Percentiles rank a stretch among this genome's conserved stretches.
Evolutionary conservation across 2,113 vertebrate species (phyloP).

Genomic region (Spheniscus mendiculus): DNA sequence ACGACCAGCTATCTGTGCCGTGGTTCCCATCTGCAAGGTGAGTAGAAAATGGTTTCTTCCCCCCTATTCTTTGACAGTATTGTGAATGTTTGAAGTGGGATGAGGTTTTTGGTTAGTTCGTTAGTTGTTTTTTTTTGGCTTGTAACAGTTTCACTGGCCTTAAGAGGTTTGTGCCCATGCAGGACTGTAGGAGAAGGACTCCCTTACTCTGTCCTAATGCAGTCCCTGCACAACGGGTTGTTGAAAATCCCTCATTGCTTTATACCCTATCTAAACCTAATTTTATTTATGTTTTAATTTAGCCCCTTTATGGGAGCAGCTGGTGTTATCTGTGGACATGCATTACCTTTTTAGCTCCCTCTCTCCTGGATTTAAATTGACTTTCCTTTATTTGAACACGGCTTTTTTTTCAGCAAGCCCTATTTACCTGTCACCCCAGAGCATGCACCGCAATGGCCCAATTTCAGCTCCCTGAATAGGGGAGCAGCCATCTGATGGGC

Average conservation of each 20-base stretch:
- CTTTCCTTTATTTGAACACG: neutral
- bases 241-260: neutral
- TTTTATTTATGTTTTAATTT: neutral
- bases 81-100: neutral
- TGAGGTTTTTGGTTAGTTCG: no score
- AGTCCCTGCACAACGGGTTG: neutral
- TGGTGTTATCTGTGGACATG: neutral
- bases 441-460: neutral
- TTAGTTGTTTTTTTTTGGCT: neutral
- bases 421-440: neutral
- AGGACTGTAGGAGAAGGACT: neutral
- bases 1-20: fast-evolving
- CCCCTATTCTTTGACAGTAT: neutral
- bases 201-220: neutral
- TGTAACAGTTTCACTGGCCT: neutral
- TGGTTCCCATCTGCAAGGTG: neutral
- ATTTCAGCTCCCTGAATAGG: neutral
- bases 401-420: neutral
- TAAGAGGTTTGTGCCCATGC: neutral
- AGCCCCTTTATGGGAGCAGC: neutral
- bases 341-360: neutral
- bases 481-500: neutral
- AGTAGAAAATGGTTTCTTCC: neutral
- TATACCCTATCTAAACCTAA: neutral
- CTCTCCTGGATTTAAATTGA: neutral